Evolutionary conservation across 2,888 invertebrate species (phyloP).

Genomic region (Leucozona laternaria): DNA sequence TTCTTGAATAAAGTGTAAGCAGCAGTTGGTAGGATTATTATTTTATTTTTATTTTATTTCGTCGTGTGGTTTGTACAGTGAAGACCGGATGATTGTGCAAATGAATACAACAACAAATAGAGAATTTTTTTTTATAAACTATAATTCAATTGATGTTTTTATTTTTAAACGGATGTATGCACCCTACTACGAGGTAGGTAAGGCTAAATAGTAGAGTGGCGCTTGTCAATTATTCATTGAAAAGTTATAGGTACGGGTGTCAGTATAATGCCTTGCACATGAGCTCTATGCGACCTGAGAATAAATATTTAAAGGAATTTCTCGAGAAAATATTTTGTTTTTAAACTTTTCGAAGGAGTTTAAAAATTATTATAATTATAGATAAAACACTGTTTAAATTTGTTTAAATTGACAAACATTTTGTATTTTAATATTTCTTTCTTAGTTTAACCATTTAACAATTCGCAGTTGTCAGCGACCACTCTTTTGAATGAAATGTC

Average conservation of each 20-base stretch:
- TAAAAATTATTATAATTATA: too few relatives aligned
- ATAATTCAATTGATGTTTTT: conserved; percentile 12
- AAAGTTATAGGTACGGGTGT: neutral
- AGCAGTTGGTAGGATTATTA: neutral
- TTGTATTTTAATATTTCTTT: too few relatives aligned
- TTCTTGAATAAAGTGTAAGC: conserved; percentile 4
- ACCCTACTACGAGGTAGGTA: neutral
- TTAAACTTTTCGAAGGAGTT: too few relatives aligned
- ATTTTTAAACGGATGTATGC: neutral
- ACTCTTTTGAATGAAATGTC: too few relatives aligned
- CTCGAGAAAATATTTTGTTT: too few relatives aligned
- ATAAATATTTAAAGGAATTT: too few relatives aligned
- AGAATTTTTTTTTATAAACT: conserved; percentile 1
- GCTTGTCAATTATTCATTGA: conserved; percentile 8
- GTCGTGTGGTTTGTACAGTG: neutral
- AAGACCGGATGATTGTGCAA: conserved; percentile 25
- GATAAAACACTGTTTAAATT: too few relatives aligned
- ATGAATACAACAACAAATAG: conserved; percentile 1
- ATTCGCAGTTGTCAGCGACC: too few relatives aligned
- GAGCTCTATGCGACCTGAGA: too few relatives aligned
- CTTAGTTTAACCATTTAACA: too few relatives aligned
- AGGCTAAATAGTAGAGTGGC: neutral
- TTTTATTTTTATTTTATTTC: neutral
- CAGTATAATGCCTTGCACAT: too few relatives aligned
- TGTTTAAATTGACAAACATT: too few relatives aligned